phyloP scores from a whole-genome alignment of 2,797 vertebrate genomes.

The Kryptolebias ocellatus region DNA sequence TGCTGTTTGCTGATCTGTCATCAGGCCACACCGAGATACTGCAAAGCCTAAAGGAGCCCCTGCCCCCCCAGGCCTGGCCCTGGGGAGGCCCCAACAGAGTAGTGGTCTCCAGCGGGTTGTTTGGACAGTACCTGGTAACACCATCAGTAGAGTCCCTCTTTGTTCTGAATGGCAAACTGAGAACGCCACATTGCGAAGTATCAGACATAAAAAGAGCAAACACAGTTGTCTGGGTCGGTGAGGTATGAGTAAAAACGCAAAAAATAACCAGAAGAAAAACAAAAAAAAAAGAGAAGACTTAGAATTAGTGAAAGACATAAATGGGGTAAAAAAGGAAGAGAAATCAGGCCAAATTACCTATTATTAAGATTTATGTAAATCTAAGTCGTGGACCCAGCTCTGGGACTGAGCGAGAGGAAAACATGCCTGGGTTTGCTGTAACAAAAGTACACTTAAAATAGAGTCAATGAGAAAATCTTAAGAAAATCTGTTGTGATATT shows the following conservation, averaged over 20 bases:
- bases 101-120: constrained; percentile 90
- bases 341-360: constrained; percentile 72
- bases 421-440: constrained; percentile 74
- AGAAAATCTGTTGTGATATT: constrained; percentile 77
- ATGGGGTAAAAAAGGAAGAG: constrained; percentile 43
- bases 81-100: constrained; percentile 88
- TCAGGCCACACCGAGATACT: constrained; percentile 84
- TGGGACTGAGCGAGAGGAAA: constrained; percentile 74
- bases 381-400: constrained; percentile 77
- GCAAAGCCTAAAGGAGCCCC: constrained; percentile 86
- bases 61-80: constrained; percentile 82
- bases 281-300: constrained; percentile 27
- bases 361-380: constrained; percentile 75
- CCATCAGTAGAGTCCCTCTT: constrained; percentile 90
- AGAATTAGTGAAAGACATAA: constrained; percentile 52
- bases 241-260: constrained; percentile 86
- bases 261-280: constrained; percentile 16
- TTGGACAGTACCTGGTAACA: constrained; percentile 93
- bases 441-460: constrained; percentile 78
- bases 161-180: constrained; percentile 90
- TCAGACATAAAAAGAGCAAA: constrained; percentile 90
- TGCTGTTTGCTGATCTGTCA: constrained; percentile 90
- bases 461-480: constrained; percentile 67
- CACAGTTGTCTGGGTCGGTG: constrained; percentile 94
- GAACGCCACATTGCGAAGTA: constrained; percentile 90